Evolutionary conservation across 2,113 vertebrate species (phyloP), one percentile per base, ranked within the genome.

Genomic region (Corapipo altera): DNA sequence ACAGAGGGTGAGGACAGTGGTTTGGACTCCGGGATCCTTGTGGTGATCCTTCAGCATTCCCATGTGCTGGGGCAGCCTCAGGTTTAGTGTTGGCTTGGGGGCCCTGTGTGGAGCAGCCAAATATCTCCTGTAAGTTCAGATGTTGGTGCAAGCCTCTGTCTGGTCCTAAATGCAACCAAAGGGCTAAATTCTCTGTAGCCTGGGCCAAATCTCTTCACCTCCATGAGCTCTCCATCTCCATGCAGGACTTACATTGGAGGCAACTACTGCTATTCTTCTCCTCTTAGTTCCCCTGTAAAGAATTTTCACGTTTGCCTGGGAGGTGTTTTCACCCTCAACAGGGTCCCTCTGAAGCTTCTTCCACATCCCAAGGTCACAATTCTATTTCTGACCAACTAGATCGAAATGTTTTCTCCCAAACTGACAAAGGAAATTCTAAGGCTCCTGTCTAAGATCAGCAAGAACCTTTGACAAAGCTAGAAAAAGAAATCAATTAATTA

Each of bases 51-150:
- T 57, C 65, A 77, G 49, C 59, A 10, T 22, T 81, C 21, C 46
- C 74, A 61, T 3, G 0, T 23, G 17, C 28, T 37, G 41, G 49
- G 39, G 30, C 57, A 69, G 75, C 67, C 48, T 83, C 0, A 0
- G 41, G 49, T 16, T 10, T 16, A 12, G 6, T 12, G 21, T 15
- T 52, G 37, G 18, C 37, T 14, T 85, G 41, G 15, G 23, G 6
- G 5, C 11, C n/a, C 16, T 54, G 15, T 17, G 41, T 44, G 61
- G 46, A 82, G 28, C 32, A 67, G 13, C 46, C 78, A 77, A 21
- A 35, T 11, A 51, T 4, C 51, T 82, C 24, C 66, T 78, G 2
- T 46, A 44, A 88, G 17, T 9, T 66, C 33, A 57, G 23, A 9
- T 77, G 14, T 44, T n/a, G 62, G 23, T 15, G 24, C 37, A 39